Conservation (phyloP, 2,113 vertebrate genomes). For the Spea multiplicata region DNA sequence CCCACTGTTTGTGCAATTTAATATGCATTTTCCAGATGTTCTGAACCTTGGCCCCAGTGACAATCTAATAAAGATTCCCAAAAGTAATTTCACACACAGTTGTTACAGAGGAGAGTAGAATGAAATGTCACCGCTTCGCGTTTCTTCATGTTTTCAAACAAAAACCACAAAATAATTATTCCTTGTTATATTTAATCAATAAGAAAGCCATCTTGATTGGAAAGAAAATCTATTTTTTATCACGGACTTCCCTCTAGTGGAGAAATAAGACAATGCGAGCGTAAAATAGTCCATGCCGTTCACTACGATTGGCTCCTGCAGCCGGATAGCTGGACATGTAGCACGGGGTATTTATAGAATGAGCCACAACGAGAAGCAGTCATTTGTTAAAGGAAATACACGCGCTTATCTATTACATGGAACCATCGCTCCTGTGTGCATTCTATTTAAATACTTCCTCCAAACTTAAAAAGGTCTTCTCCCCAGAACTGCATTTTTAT, state of each 20-base stretch:
- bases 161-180: not conserved
- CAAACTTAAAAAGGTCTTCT: no score
- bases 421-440: no score
- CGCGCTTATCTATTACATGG: no score
- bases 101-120: not conserved
- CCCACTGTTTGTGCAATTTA: no score
- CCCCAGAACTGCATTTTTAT: no score
- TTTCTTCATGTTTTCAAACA: not conserved
- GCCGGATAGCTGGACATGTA: no score
- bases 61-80: not conserved
- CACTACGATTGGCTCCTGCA: no score
- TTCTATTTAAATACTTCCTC: no score
- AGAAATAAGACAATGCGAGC: not conserved
- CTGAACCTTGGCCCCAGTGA: not conserved
- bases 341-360: no score
- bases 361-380: no score
- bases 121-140: not conserved
- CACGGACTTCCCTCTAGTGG: conserved; percentile 13
- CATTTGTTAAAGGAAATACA: no score
- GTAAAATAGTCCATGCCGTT: no score
- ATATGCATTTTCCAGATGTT: not conserved
- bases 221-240: not conserved
- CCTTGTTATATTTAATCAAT: not conserved
- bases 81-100: not conserved
- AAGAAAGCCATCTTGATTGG: not conserved